Conservation (phyloP, 2,113 vertebrate species). For the Siphamia tubifer region DNA sequence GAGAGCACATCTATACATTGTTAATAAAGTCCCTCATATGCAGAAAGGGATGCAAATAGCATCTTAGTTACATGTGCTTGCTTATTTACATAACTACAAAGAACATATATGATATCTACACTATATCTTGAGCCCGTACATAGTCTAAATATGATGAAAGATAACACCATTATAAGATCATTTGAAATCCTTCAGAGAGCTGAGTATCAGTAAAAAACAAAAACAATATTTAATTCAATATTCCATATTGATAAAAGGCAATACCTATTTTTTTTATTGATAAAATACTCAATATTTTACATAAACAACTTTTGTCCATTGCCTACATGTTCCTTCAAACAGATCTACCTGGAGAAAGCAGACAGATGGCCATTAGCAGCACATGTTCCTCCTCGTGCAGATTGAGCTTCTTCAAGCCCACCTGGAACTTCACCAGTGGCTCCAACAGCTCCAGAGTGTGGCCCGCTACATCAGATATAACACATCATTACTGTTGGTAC, state of each 20-base stretch:
- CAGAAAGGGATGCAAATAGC: slow-evolving; percentile 38
- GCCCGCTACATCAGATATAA: slow-evolving; percentile 81
- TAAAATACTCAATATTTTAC: neutral
- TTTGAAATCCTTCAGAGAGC: neutral
- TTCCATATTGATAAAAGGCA: neutral
- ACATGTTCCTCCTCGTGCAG: slow-evolving; percentile 95
- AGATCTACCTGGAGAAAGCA: slow-evolving; percentile 91
- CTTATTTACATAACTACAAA: slow-evolving; percentile 20
- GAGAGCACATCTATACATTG: slow-evolving; percentile 23
- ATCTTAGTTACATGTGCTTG: slow-evolving; percentile 16
- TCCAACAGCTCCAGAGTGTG: slow-evolving; percentile 93
- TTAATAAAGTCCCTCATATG: slow-evolving; percentile 34
- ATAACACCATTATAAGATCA: too few relatives aligned
- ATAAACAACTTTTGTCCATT: slow-evolving; percentile 22
- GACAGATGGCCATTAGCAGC: slow-evolving; percentile 97
- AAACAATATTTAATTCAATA: neutral
- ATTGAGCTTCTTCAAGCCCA: slow-evolving; percentile 94
- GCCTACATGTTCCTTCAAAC: neutral
- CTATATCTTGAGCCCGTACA: neutral
- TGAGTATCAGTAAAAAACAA: neutral
- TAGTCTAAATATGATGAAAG: neutral
- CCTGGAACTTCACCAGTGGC: slow-evolving; percentile 95
- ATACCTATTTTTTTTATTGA: neutral
- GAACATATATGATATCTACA: slow-evolving; percentile 31
- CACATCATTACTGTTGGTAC: slow-evolving; percentile 7